Evolutionary conservation across 2,888 invertebrate species (phyloP).

Genomic region (Meteorus colon): DNA sequence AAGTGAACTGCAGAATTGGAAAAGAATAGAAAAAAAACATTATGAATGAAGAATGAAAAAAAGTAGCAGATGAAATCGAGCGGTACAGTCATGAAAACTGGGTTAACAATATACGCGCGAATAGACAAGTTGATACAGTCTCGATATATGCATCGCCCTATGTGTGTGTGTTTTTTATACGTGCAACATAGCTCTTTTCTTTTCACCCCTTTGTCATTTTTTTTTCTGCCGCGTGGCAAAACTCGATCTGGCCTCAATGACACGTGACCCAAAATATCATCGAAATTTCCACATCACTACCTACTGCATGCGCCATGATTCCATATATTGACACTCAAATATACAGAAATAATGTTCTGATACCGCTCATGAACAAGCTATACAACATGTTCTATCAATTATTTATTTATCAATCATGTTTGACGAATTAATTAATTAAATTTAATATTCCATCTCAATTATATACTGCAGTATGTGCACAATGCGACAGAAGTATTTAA

Average conservation of each 20-base stretch:
- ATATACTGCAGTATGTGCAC: not conserved
- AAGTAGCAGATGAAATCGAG: constrained; percentile 20
- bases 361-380: not conserved
- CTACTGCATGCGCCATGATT: too few species aligned
- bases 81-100: constrained; percentile 17
- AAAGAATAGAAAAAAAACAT: constrained; percentile 10
- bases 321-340: not conserved
- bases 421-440: not conserved
- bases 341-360: not conserved
- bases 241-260: constrained; percentile 29
- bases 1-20: not conserved
- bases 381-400: not conserved
- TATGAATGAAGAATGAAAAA: constrained; percentile 17
- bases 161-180: not conserved
- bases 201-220: constrained; percentile 16
- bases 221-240: constrained; percentile 26
- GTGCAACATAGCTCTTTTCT: not conserved
- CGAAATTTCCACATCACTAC: constrained; percentile 14
- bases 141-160: not conserved
- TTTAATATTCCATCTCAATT: not conserved
- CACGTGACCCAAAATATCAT: constrained; percentile 32
- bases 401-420: not conserved
- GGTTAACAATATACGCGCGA: constrained; percentile 25
- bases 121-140: constrained; percentile 21
- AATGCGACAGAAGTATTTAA: not conserved